Evolutionary conservation across 2,113 vertebrate genomes (phyloP), one percentile per base, ranked within the genome.

Genomic region (Maccullochella peelii): DNA sequence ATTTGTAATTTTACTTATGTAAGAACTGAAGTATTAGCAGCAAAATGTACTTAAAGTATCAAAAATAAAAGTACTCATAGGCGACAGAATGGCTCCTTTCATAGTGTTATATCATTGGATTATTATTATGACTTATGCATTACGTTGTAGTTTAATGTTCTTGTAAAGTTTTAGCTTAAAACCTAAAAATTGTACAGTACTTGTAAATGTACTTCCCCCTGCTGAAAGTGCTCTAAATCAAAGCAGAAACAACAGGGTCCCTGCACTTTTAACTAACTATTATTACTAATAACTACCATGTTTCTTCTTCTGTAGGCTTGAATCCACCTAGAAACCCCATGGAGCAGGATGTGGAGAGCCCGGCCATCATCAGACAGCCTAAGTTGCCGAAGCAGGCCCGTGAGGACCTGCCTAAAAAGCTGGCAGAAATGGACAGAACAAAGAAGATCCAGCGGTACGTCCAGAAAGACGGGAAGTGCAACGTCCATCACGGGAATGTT

Each of bases 261-360:
- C 2, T 23, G 16, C 4, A 16, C n/a, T 55, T 42, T n/a, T n/a
- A n/a, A 10, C 21, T 36, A 7, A 23, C 44, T 47, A 47, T 44
- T n/a, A 18, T 9, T 6, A 3, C 55, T 21, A 54, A 33, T 50
- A 2, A 54, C 25, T 55, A 25, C 8, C 21, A 1, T 94, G 73
- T 94, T 92, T 92, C 88, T 83, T 92, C 86, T 87, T 79, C 67
- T 76, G 21, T 76, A 94, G 98, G 97, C 95, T 94, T 96, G 96
- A 87, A 96, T 97, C 93, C 91, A 96, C 91, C 96, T 92, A 94
- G 93, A 96, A 87, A 52, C 94, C 95, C 93, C 97, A 99, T 99
- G 98, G 98, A 99, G 95, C 97, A 98, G 96, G 98, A 99, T 93
- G 97, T 99, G 83, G 98, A 99, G 94, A 98, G 98, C 94, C 97